Percentiles rank a stretch among this genome's conserved stretches.
These are phyloP conservation scores for Eulemur rufifrons DNA, from an alignment of 2,113 vertebrate genomes.

Conservation along the genomic window DNA sequence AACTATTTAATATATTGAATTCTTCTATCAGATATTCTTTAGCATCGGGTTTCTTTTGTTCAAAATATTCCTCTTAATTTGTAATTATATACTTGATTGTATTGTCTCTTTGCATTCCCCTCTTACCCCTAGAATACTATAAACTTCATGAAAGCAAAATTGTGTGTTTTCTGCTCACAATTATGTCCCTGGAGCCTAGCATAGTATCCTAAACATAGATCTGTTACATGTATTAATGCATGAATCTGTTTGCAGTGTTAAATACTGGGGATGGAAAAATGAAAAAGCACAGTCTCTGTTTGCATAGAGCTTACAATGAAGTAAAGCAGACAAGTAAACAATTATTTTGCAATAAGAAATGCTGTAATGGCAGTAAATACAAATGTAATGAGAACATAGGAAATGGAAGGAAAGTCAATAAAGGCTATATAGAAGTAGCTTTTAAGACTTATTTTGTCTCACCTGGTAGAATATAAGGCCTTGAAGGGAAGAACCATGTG, in stretches of 20 bases:
- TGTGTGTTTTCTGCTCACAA: not conserved
- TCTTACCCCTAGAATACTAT: not conserved
- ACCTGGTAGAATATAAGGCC: not conserved
- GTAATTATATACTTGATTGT: not conserved
- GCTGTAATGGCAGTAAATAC: not conserved
- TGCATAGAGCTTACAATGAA: not conserved
- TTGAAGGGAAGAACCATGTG: not conserved
- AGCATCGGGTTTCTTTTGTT: not conserved
- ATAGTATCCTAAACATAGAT: not conserved
- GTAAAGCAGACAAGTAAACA: not conserved
- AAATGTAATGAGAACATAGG: not conserved
- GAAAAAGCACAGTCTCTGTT: not conserved
- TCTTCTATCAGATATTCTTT: not conserved
- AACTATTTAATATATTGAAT: not conserved
- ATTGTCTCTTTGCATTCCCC: not conserved
- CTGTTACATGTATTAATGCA: not conserved
- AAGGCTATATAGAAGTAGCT: not conserved
- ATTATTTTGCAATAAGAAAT: not conserved
- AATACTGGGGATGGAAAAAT: not conserved
- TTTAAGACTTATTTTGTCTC: not conserved
- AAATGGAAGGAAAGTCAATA: not conserved
- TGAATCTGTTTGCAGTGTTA: not conserved
- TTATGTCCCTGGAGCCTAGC: not conserved
- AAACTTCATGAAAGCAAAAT: not conserved
- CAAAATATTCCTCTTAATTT: not conserved